Evolutionary conservation across 2,888 invertebrate genomes (phyloP).

Genomic region (Apocheima hispidaria): DNA sequence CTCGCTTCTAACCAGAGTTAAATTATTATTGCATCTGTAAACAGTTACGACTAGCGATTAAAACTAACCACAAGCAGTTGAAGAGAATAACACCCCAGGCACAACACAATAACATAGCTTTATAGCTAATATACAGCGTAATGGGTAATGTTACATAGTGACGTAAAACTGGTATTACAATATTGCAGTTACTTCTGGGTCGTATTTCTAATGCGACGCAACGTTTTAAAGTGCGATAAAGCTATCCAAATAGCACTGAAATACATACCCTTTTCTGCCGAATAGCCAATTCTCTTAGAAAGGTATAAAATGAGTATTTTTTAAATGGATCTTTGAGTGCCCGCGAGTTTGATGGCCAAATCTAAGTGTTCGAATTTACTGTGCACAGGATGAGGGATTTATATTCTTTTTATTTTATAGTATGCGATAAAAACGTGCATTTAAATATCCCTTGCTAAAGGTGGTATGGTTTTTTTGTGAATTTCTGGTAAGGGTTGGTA

Average conservation of each 20-base stretch:
- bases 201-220: slow-evolving; percentile 65
- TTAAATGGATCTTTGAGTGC: slow-evolving; percentile 86
- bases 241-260: slow-evolving; percentile 58
- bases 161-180: slow-evolving; percentile 66
- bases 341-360: slow-evolving; percentile 80
- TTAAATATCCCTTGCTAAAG: slow-evolving; percentile 58
- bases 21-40: slow-evolving; percentile 83
- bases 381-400: slow-evolving; percentile 67
- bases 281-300: slow-evolving; percentile 66
- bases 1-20: slow-evolving; percentile 68
- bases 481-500: not conserved
- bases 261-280: slow-evolving; percentile 61
- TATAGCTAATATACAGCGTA: slow-evolving; percentile 60
- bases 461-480: not conserved
- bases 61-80: slow-evolving; percentile 74
- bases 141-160: slow-evolving; percentile 51
- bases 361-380: slow-evolving; percentile 81
- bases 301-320: slow-evolving; percentile 78
- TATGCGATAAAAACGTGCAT: slow-evolving; percentile 75
- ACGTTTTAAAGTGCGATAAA: slow-evolving; percentile 58
- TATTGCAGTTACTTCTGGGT: slow-evolving; percentile 58
- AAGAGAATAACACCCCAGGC: slow-evolving; percentile 50
- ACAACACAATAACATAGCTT: slow-evolving; percentile 61
- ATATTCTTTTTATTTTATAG: slow-evolving; percentile 81
- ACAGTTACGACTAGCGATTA: slow-evolving; percentile 78